Percentiles rank a stretch among this genome's conserved stretches.
These are phyloP conservation scores for Pandemis cinnamomeana DNA, from an alignment of 2,888 invertebrate species.

Conservation along the genomic window DNA sequence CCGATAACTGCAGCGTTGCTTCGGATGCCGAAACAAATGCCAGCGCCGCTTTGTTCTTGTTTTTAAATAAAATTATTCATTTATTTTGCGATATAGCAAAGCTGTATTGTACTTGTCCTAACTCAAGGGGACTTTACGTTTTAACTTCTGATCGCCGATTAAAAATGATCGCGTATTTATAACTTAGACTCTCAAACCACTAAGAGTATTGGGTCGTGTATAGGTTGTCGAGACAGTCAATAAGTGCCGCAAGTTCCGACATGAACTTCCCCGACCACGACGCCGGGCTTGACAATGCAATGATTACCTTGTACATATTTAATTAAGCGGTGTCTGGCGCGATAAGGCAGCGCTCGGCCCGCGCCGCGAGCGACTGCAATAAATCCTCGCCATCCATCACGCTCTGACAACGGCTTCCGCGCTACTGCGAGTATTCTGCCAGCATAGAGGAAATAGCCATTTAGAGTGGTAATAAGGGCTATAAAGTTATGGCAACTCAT, in stretches of 20 bases:
- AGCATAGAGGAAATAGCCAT: too few species aligned
- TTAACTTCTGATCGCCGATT: too few species aligned
- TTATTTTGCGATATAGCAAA: background rate
- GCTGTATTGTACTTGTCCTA: too few species aligned
- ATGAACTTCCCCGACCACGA: background rate
- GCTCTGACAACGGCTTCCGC: conserved; percentile 22
- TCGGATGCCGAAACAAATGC: conserved; percentile 9
- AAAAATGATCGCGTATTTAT: too few species aligned
- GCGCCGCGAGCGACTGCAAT: conserved; percentile 19
- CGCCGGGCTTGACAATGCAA: background rate
- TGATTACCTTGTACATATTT: background rate
- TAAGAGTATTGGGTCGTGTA: too few species aligned
- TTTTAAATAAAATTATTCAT: conserved; percentile 1
- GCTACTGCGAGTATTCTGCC: background rate
- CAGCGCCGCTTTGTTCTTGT: conserved; percentile 14
- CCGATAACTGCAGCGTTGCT: conserved; percentile 24
- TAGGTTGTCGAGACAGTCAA: too few species aligned
- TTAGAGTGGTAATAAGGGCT: too few species aligned
- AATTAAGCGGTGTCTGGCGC: conserved; percentile 3
- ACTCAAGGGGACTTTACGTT: too few species aligned
- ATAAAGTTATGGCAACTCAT: too few species aligned
- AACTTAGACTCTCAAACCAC: too few species aligned
- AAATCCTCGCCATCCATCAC: conserved; percentile 38
- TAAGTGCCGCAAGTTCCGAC: background rate
- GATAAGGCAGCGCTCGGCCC: conserved; percentile 19